A percentile compares a stretch with the other conserved stretches of the same genome.
Evolutionary conservation across 2,888 invertebrate species (phyloP).

Genomic region (Anorthoa munda): DNA sequence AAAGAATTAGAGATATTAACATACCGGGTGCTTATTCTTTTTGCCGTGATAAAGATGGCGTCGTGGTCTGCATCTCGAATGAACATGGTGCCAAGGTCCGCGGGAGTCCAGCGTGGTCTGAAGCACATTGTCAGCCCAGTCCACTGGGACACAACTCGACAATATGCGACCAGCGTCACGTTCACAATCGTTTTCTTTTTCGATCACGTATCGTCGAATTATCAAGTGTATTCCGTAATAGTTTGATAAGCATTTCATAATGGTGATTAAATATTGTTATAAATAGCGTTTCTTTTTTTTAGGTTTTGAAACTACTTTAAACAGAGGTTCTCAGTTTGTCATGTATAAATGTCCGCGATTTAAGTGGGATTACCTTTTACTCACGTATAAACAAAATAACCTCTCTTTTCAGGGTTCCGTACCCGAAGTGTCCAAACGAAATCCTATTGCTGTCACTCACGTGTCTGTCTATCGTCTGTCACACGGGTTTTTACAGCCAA

Average conservation of each 20-base stretch:
- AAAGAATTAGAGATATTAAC: slow-evolving; percentile 36
- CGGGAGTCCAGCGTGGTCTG: slow-evolving; percentile 18
- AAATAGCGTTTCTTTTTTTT: background rate
- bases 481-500: too few species aligned
- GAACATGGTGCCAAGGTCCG: slow-evolving; percentile 48
- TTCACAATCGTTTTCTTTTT: slow-evolving; percentile 39
- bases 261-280: slow-evolving; percentile 25
- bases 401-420: too few species aligned
- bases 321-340: too few species aligned
- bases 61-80: slow-evolving; percentile 57
- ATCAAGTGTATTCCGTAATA: slow-evolving; percentile 64
- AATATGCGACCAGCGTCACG: slow-evolving; percentile 52
- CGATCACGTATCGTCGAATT: slow-evolving; percentile 60
- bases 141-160: slow-evolving; percentile 40
- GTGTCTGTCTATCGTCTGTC: too few species aligned
- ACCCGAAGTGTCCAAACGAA: too few species aligned
- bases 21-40: slow-evolving; percentile 45
- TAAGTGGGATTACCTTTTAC: too few species aligned
- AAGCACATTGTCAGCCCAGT: slow-evolving; percentile 36
- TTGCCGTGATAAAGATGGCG: slow-evolving; percentile 34
- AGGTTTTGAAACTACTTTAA: background rate
- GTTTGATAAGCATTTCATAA: slow-evolving; percentile 59
- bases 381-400: too few species aligned
- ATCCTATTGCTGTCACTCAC: too few species aligned
- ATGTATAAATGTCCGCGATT: too few species aligned